Base-by-base conservation (phyloP, 2,888 invertebrate genomes). In the Xiphydria camelus region DNA sequence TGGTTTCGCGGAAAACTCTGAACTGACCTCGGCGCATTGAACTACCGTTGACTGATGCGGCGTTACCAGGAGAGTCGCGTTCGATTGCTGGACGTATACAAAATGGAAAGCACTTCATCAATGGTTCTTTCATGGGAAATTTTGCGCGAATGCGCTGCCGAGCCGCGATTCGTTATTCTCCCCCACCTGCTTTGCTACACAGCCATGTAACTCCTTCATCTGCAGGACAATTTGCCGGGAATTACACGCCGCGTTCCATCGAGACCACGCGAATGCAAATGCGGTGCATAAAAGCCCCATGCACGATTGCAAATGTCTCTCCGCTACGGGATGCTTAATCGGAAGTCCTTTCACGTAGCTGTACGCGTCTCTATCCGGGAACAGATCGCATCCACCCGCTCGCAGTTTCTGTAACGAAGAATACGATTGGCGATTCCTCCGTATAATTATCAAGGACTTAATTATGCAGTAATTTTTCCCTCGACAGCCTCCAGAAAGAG, bases 231-330 rank as follows among this genome's bases (percentile, higher is more conserved):
- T 82, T 32, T 81, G 66, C 15, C 74, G 55, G 2, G 61, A 62
- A 9, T 55, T 80, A 1, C 82, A 80, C 36, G 80, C 68, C 0
- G 82, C 73, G 61, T 85, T 85, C 85, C 85, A 89, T 70, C 87
- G 80, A 45, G 88, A 89, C 89, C 91, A 93, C 18, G 88, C 83
- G 61, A 91, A 92, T 69, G 87, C 87, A 66, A 88, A 89, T 7
- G 86, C 82, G 1, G 83, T 79, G 6, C 84, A 83, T 9, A 89
- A 72, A 23, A 85, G 81, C 0, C 91, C 89, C 84, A 93, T 89
- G 54, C 89, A 87, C 49, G 85, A 83, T 66, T 89, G 90, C 31
- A 86, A 78, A 74, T 91, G 91, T 50, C 83, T 80, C 70, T 91
- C 90, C 66, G 84, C 79, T 0, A 84, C 82, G 77, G 83, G 85